Conservation (phyloP, 2,113 vertebrate species). For the Lates calcarifer region DNA sequence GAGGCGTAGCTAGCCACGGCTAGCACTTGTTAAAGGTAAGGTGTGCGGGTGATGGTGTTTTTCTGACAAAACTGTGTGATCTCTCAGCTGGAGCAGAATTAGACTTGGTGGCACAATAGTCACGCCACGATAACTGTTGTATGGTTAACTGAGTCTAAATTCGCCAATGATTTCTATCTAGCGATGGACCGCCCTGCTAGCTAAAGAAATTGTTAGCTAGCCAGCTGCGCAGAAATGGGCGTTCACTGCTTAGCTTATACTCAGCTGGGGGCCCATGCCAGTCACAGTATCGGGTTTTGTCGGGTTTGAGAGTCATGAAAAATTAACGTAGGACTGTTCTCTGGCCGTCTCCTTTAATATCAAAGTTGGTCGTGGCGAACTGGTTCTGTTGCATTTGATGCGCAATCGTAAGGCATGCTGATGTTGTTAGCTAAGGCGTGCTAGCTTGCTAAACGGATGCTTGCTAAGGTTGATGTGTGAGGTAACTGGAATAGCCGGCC, state of each 20-base stretch:
- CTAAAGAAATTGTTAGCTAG: slow-evolving; percentile 55
- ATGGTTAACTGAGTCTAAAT: background rate
- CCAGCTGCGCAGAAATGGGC: slow-evolving; percentile 80
- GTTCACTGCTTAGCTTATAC: slow-evolving; percentile 70
- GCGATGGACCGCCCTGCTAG: slow-evolving; percentile 63
- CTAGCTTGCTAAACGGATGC: slow-evolving; percentile 45
- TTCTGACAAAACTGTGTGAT: background rate
- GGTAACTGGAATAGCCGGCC: slow-evolving; percentile 24
- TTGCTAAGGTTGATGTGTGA: slow-evolving; percentile 23
- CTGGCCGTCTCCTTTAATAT: background rate
- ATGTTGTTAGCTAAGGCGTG: slow-evolving; percentile 39
- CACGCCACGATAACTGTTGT: accelerated
- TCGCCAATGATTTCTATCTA: background rate
- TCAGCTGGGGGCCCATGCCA: slow-evolving; percentile 29
- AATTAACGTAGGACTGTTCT: background rate
- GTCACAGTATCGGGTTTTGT: background rate
- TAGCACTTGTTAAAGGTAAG: slow-evolving; percentile 83
- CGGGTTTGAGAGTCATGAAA: background rate
- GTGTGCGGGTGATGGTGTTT: slow-evolving; percentile 40
- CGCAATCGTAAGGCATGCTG: slow-evolving; percentile 25
- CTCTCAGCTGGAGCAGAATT: background rate
- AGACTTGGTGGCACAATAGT: background rate
- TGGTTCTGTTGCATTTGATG: slow-evolving; percentile 2
- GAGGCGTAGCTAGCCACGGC: slow-evolving; percentile 75
- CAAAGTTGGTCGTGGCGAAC: background rate